Base-by-base conservation (phyloP, 2,113 vertebrate species). In the Tachycineta bicolor region DNA sequence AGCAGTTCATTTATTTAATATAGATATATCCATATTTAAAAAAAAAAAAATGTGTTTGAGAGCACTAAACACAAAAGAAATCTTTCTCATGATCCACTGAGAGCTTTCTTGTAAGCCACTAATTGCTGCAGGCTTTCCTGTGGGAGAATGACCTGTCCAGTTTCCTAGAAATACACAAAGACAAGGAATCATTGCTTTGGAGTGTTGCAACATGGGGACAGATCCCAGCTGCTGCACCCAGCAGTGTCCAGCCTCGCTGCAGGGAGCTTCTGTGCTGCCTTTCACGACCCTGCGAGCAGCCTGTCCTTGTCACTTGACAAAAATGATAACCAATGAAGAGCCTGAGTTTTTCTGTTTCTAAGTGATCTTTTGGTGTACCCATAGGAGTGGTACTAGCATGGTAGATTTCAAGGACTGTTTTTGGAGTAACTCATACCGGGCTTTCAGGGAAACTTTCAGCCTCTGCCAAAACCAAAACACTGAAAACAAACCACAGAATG, bases 201-300 rank as follows among this genome's bases (percentile, higher is more conserved):
- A 13, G 44, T 3, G 56, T 37, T 67, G 69, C 24, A 59, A 44
- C 3, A 12, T 0, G 0, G 18, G 23, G 43, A 23, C 50, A 26
- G 76, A 55, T 58, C 73, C 33, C 80, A 83, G 73, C 63, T 89
- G 75, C 68, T 50, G 46, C 44, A 22, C 33, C 11, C 67, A 58
- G 63, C 56, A 71, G 7, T 3, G 21, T 14, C 33, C 64, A 74
- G 43, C 10, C 68, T 81, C 7, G 1, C 25, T 29, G 24, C 74
- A 74, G 37, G 15, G 39, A 46, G 33, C 25, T 43, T 31, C 80
- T 60, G 60, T n/a, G 68, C 44, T 3, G 3, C 33, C 10, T 50
- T 65, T 28, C 17, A 68, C 6, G 1, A 28, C 64, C 31, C 77
- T 78, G 20, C 4, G 15, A 64, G 56, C 76, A 84, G 53, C 39